Percentiles rank a stretch among this genome's conserved stretches.
phyloP scores from a whole-genome alignment of 2,888 invertebrate species.

The Kryphioiulus occultus region DNA sequence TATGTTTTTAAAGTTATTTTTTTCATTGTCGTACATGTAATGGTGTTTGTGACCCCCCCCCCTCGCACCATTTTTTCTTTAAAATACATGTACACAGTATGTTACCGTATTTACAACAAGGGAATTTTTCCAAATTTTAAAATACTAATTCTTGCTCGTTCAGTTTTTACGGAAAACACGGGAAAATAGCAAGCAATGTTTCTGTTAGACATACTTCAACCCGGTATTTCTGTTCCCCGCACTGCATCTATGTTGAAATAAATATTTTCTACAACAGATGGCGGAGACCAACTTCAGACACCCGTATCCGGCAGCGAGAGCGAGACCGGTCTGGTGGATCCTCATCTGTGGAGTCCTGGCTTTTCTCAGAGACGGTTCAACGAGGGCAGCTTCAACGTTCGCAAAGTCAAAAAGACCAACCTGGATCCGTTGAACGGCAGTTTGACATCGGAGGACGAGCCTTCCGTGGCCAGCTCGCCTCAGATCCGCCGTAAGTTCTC shows the following conservation, averaged over 20 bases:
- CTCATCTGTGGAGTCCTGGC: conserved; percentile 74
- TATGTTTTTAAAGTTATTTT: no score
- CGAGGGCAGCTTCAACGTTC: conserved; percentile 53
- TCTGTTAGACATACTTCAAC: no score
- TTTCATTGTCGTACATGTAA: no score
- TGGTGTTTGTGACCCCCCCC: no score
- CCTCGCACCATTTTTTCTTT: no score
- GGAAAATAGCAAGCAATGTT: no score
- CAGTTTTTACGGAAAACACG: no score
- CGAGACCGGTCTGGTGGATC: conserved; percentile 72
- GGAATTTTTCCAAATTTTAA: no score
- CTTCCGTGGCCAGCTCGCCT: conserved; percentile 72
- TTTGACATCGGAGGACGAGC: conserved; percentile 70
- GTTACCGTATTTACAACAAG: no score
- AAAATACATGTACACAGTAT: no score
- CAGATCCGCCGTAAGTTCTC: conserved; percentile 70
- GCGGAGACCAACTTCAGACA: conserved; percentile 25
- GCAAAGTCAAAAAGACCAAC: conserved; percentile 54
- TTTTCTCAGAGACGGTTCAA: conserved; percentile 55
- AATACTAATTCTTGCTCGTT: no score
- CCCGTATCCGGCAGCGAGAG: conserved; percentile 53
- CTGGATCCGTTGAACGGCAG: conserved; percentile 55
- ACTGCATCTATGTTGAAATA: not conserved
- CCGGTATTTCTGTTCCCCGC: not conserved
- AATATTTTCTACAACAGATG: conserved; percentile 50